These are phyloP conservation scores for Phthorimaea operculella DNA, from an alignment of 1,140 invertebrate genomes.

Conservation along the genomic window DNA sequence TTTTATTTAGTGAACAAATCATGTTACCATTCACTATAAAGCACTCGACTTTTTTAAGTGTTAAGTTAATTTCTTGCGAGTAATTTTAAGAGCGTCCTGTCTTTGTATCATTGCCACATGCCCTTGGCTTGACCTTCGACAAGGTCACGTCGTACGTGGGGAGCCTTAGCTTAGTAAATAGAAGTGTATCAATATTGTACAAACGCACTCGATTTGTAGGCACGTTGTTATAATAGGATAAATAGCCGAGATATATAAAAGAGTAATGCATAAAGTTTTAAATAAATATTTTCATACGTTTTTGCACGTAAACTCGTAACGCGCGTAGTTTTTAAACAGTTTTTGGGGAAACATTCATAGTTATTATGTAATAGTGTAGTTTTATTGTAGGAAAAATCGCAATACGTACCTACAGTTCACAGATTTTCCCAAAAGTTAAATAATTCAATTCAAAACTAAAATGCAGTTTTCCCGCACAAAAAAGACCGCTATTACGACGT, in stretches of 20 bases:
- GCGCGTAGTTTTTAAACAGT: conserved; percentile 37
- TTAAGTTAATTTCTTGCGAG: conserved; percentile 44
- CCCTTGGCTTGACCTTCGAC: not conserved
- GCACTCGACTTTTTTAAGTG: conserved; percentile 48
- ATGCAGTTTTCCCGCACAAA: conserved; percentile 32
- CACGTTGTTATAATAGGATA: conserved; percentile 62
- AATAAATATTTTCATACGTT: conserved; percentile 66
- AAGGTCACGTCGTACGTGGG: conserved; percentile 11
- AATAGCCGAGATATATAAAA: conserved; percentile 58
- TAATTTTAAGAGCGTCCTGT: conserved; percentile 43
- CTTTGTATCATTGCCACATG: conserved; percentile 7
- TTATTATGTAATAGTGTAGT: not conserved
- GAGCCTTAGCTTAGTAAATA: conserved; percentile 59
- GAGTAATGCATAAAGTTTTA: conserved; percentile 58
- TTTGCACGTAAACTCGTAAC: conserved; percentile 59
- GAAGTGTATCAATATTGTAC: conserved; percentile 58
- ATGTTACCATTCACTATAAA: conserved; percentile 64
- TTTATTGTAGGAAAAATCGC: too few species aligned
- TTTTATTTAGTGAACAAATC: conserved; percentile 58
- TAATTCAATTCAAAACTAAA: conserved; percentile 7
- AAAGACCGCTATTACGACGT: conserved; percentile 45
- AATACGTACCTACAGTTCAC: too few species aligned
- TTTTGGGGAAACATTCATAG: conserved; percentile 24
- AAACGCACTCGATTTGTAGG: conserved; percentile 60
- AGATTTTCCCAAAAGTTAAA: too few species aligned